Percentiles rank a stretch among this genome's conserved stretches.
These are phyloP conservation scores for Myxocyprinus asiaticus DNA, from an alignment of 2,113 vertebrate genomes.

Conservation along the genomic window DNA sequence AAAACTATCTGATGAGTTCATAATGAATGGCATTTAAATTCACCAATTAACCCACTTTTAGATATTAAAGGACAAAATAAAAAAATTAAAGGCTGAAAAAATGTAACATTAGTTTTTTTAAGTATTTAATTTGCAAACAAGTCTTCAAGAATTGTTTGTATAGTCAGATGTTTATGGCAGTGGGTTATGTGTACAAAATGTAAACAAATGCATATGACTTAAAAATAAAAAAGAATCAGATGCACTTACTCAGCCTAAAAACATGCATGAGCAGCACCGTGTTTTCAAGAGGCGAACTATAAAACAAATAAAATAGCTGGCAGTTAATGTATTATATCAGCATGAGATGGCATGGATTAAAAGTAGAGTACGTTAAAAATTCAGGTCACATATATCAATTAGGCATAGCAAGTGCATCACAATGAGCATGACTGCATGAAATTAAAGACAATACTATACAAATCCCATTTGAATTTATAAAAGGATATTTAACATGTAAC, in stretches of 20 bases:
- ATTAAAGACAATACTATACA: constrained; percentile 11
- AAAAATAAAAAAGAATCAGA: constrained; percentile 56
- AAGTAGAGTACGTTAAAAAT: not conserved
- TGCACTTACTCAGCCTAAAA: constrained; percentile 62
- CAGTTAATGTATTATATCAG: not conserved
- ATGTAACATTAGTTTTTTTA: constrained; percentile 41
- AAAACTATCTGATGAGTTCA: too few species aligned
- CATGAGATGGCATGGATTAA: not conserved
- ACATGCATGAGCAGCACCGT: constrained; percentile 1
- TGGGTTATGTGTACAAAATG: constrained; percentile 52
- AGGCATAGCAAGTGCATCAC: constrained; percentile 40
- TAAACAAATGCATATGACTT: constrained; percentile 78
- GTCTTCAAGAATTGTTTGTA: constrained; percentile 60
- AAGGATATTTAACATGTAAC: constrained; percentile 10
- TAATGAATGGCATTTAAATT: too few species aligned
- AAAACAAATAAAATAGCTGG: not conserved
- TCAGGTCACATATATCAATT: not conserved
- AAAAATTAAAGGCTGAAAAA: too few species aligned
- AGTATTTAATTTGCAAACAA: constrained; percentile 70
- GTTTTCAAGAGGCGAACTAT: not conserved
- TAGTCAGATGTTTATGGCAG: constrained; percentile 49
- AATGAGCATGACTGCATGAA: constrained; percentile 29
- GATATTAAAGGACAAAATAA: too few species aligned
- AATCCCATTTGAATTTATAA: not conserved
- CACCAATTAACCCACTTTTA: too few species aligned